A percentile compares a stretch with the other conserved stretches of the same genome.
Evolutionary conservation across 2,888 invertebrate genomes (phyloP).

Genomic region (Didymodactylos carnosus): DNA sequence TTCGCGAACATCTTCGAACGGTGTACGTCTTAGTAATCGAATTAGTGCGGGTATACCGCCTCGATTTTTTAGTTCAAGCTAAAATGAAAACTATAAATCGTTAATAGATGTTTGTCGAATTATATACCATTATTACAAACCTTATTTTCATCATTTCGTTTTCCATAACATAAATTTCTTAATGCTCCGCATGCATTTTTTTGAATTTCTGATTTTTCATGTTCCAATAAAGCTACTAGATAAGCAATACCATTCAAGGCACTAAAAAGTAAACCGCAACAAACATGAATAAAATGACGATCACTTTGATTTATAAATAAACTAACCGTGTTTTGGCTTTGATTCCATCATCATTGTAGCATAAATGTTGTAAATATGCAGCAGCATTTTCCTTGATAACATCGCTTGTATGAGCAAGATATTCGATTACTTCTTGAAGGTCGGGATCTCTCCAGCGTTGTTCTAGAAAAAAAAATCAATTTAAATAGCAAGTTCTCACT

Average conservation of each 20-base stretch:
- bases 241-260: slow-evolving; percentile 81
- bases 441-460: slow-evolving; percentile 63
- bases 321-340: slow-evolving; percentile 83
- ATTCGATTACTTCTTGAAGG: slow-evolving; percentile 91
- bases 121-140: not conserved
- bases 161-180: slow-evolving; percentile 81
- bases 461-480: not conserved
- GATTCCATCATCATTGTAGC: slow-evolving; percentile 90
- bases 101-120: not conserved
- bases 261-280: too few relatives aligned
- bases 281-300: too few relatives aligned
- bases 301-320: too few relatives aligned
- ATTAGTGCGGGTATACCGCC: slow-evolving; percentile 76
- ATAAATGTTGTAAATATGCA: slow-evolving; percentile 89
- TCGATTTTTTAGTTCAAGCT: slow-evolving; percentile 71
- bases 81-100: not conserved
- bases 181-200: slow-evolving; percentile 90
- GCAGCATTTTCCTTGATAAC: slow-evolving; percentile 93
- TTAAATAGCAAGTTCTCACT: not conserved
- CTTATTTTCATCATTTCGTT: slow-evolving; percentile 55
- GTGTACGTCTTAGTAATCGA: slow-evolving; percentile 61
- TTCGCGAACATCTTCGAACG: slow-evolving; percentile 69
- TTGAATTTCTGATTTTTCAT: slow-evolving; percentile 81
- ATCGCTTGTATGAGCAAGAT: slow-evolving; percentile 78
- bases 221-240: slow-evolving; percentile 67